A percentile compares a stretch with the other conserved stretches of the same genome.
Evolutionary conservation across 1,140 invertebrate species (phyloP).

Genomic region (Teleopsis dalmanni): DNA sequence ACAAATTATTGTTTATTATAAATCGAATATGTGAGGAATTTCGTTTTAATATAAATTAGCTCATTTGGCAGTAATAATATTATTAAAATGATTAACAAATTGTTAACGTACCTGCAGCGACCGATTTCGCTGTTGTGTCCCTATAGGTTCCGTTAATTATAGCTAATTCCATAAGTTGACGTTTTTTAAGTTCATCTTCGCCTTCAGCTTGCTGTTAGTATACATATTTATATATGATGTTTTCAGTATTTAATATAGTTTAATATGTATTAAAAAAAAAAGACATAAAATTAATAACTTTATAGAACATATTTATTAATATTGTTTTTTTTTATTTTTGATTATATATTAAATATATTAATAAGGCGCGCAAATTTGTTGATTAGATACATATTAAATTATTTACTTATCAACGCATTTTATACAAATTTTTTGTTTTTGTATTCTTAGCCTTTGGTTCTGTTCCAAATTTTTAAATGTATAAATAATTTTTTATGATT

Average conservation of each 20-base stretch:
- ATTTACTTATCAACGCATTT: too few relatives aligned
- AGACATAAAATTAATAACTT: too few relatives aligned
- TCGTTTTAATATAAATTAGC: conserved; percentile 1
- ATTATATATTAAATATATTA: too few relatives aligned
- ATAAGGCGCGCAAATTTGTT: not conserved
- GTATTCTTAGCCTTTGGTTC: too few relatives aligned
- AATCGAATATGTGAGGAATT: too few relatives aligned
- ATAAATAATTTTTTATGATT: too few relatives aligned
- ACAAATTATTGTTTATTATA: conserved; percentile 3
- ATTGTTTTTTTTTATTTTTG: too few relatives aligned
- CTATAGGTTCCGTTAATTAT: conserved; percentile 99
- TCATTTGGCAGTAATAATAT: not conserved
- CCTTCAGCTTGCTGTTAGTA: conserved; percentile 86
- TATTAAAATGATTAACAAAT: not conserved
- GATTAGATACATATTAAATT: too few relatives aligned
- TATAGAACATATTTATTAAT: too few relatives aligned
- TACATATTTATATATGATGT: conserved; percentile 5
- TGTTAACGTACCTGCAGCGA: conserved; percentile 51
- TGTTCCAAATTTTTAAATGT: too few relatives aligned
- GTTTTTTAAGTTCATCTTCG: conserved; percentile 98
- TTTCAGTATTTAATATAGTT: conserved; percentile 3
- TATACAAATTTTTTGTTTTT: too few relatives aligned
- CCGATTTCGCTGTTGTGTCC: conserved; percentile 83
- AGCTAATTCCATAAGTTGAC: conserved; percentile 98
- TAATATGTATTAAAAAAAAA: too few relatives aligned